Evolutionary conservation across 1,140 invertebrate genomes (phyloP).

Genomic region (Lepidurus couesii): DNA sequence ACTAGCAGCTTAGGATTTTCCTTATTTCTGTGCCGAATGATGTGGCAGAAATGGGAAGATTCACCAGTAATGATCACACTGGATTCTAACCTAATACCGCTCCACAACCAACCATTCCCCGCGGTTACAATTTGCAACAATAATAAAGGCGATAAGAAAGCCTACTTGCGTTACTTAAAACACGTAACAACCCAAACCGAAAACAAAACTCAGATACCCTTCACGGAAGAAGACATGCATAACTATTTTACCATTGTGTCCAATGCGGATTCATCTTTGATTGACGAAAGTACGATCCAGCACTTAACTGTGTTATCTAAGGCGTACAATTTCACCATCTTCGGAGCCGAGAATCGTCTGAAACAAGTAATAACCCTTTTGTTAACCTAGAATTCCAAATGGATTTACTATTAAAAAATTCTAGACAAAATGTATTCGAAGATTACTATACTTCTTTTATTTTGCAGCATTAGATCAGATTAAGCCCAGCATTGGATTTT

Average conservation of each 20-base stretch:
- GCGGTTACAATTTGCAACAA: constrained; percentile 61
- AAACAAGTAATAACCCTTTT: background rate
- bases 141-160: constrained; percentile 50
- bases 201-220: background rate
- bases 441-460: too few relatives aligned
- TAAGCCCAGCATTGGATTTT: too few relatives aligned
- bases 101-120: constrained; percentile 64
- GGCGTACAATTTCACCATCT: background rate
- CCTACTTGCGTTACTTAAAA: background rate
- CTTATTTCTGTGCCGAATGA: constrained; percentile 17
- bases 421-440: too few relatives aligned
- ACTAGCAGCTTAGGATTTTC: background rate
- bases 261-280: background rate
- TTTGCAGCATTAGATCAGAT: too few relatives aligned
- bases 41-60: constrained; percentile 33
- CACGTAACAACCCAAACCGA: background rate
- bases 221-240: background rate
- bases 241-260: background rate
- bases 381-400: background rate
- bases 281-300: background rate
- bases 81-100: constrained; percentile 59
- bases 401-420: too few relatives aligned
- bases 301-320: background rate
- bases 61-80: constrained; percentile 42
- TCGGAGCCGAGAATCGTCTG: background rate